A percentile compares a stretch with the other conserved stretches of the same genome.
These are phyloP conservation scores for Rhinophrynus dorsalis DNA, from an alignment of 2,797 vertebrate species.

Conservation along the genomic window DNA sequence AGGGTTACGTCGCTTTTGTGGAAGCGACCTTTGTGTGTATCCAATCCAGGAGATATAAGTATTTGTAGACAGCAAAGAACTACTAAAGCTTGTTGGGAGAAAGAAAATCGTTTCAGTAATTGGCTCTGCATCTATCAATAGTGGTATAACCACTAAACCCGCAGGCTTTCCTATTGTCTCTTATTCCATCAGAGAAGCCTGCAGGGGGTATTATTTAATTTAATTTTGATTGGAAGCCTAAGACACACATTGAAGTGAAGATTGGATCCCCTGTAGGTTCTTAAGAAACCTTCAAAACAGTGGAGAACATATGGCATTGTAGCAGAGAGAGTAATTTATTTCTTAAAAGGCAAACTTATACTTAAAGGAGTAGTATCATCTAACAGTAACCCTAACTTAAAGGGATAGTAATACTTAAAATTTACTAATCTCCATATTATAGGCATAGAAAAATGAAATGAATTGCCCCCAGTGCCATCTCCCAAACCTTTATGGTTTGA, in stretches of 20 bases:
- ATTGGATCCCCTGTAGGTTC: slow-evolving; percentile 23
- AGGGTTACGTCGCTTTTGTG: no score
- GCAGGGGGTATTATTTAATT: slow-evolving; percentile 28
- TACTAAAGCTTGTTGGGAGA: slow-evolving; percentile 25
- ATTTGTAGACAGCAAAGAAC: slow-evolving; percentile 6
- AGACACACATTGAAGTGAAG: slow-evolving; percentile 31
- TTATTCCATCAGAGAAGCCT: slow-evolving; percentile 9
- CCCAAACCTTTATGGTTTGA: no score
- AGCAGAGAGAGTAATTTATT: background rate
- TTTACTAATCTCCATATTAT: no score
- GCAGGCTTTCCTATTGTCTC: slow-evolving; percentile 21
- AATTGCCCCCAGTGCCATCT: no score
- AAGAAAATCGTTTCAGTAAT: slow-evolving; percentile 35
- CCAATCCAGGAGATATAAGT: background rate
- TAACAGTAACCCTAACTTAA: no score
- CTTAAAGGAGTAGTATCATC: no score
- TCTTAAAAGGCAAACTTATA: slow-evolving; percentile 24
- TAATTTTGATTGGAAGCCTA: slow-evolving; percentile 35
- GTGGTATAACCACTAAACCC: slow-evolving; percentile 28
- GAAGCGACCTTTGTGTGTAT: background rate
- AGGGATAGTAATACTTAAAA: no score
- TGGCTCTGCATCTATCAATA: slow-evolving; percentile 40
- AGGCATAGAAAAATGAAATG: no score
- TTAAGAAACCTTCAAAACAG: slow-evolving; percentile 23
- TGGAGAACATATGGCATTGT: background rate